phyloP scores from a whole-genome alignment of 2,888 invertebrate species.

The Anthophora plumipes region DNA sequence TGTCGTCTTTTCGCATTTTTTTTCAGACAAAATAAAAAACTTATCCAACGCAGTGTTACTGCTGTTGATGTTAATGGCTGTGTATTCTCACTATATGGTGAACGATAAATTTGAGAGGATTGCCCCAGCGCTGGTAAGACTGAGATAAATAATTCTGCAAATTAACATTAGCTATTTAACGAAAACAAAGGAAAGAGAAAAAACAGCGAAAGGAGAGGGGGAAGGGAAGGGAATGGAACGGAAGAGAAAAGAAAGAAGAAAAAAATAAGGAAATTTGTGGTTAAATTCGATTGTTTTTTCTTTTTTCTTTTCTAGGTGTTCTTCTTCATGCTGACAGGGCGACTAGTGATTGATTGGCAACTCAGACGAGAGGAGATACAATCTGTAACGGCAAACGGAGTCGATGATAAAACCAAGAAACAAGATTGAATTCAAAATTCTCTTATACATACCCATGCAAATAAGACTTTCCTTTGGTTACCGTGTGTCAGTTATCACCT shows the following conservation, averaged over 20 bases:
- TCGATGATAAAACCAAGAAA: conserved; percentile 85
- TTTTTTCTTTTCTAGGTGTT: conserved; percentile 86
- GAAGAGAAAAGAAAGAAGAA: no score
- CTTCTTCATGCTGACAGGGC: conserved; percentile 95
- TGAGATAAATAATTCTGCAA: background rate
- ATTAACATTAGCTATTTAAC: no score
- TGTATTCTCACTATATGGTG: conserved; percentile 97
- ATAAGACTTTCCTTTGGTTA: conserved; percentile 12
- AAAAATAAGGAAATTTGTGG: background rate
- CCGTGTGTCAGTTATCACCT: background rate
- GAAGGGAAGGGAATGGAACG: no score
- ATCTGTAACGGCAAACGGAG: conserved; percentile 83
- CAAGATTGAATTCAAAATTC: conserved; percentile 83
- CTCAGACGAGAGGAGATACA: conserved; percentile 85
- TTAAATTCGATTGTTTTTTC: background rate
- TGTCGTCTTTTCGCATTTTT: background rate
- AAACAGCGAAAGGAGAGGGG: background rate
- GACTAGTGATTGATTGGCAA: conserved; percentile 93
- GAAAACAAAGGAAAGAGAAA: background rate
- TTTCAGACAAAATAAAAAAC: conserved; percentile 95
- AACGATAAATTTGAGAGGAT: conserved; percentile 96
- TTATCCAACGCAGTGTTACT: conserved; percentile 94
- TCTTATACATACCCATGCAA: background rate
- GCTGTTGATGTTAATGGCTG: conserved; percentile 93
- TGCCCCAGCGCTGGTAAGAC: conserved; percentile 92